Percentiles rank a stretch among this genome's conserved stretches.
phyloP scores from a whole-genome alignment of 2,888 invertebrate species.

The Ormia ochracea region DNA sequence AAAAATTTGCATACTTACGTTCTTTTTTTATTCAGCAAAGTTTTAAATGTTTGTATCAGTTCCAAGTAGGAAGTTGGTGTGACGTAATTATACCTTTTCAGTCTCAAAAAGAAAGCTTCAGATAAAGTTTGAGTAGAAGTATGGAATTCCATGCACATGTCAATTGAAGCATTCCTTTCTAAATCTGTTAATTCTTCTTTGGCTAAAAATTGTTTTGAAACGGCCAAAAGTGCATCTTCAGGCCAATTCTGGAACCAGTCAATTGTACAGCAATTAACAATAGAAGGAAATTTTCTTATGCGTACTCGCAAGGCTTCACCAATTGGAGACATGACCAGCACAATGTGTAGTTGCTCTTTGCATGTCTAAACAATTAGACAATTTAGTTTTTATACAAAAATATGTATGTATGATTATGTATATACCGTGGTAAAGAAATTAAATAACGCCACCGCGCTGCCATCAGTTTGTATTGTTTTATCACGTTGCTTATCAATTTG shows the following conservation, averaged over 20 bases:
- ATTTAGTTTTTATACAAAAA: not conserved
- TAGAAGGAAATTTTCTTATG: conserved; percentile 92
- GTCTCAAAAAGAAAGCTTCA: conserved; percentile 80
- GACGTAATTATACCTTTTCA: conserved; percentile 90
- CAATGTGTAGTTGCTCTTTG: conserved; percentile 92
- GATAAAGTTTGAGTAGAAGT: conserved; percentile 87
- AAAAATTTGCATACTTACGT: conserved; percentile 77
- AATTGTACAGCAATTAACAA: conserved; percentile 96
- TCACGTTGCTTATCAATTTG: conserved; percentile 92
- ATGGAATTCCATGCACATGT: conserved; percentile 93
- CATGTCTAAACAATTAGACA: conserved; percentile 80
- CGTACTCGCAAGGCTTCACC: conserved; percentile 89
- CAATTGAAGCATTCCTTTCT: conserved; percentile 87
- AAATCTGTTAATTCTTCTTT: conserved; percentile 86
- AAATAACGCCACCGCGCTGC: conserved; percentile 91
- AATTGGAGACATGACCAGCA: conserved; percentile 93
- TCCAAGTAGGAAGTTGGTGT: conserved; percentile 96
- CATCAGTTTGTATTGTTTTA: conserved; percentile 92
- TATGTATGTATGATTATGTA: not conserved
- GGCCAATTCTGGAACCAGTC: conserved; percentile 99
- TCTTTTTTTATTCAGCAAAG: conserved; percentile 85
- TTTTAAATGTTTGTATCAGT: conserved; percentile 92
- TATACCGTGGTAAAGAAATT: conserved; percentile 86
- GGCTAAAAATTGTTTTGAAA: conserved; percentile 88
- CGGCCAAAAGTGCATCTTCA: conserved; percentile 91